A percentile compares a stretch with the other conserved stretches of the same genome.
Evolutionary conservation across 1,140 invertebrate species (phyloP).

Genomic region (Polypedilum vanderplanki): DNA sequence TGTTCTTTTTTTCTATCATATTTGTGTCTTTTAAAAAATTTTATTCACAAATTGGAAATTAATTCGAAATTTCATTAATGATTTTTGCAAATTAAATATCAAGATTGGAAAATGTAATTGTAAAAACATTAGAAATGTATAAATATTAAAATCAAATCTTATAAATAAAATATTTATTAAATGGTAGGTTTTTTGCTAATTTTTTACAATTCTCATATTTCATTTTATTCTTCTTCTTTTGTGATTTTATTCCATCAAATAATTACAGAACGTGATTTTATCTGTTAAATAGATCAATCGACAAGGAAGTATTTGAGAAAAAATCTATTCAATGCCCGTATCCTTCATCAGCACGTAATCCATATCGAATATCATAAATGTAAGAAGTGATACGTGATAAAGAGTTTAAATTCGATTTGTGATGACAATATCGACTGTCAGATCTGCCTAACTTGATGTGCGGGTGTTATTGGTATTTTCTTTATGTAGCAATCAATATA

Average conservation of each 20-base stretch:
- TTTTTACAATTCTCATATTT: too few relatives aligned
- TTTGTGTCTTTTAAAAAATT: not conserved
- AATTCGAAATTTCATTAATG: not conserved
- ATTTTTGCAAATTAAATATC: not conserved
- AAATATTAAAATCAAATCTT: too few relatives aligned
- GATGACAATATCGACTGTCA: constrained; percentile 10
- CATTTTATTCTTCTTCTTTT: too few relatives aligned
- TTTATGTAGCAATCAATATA: not conserved
- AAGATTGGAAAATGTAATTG: not conserved
- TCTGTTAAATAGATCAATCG: not conserved
- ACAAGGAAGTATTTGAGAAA: too few relatives aligned
- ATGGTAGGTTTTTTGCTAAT: too few relatives aligned
- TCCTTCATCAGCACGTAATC: not conserved
- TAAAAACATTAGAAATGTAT: not conserved
- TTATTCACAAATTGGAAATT: not conserved
- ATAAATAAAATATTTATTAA: too few relatives aligned
- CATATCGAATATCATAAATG: constrained; percentile 1
- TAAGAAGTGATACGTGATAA: constrained; percentile 13
- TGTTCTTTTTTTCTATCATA: not conserved
- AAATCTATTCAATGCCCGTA: not conserved
- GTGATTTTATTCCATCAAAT: not conserved
- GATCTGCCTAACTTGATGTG: not conserved
- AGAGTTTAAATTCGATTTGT: constrained; percentile 14
- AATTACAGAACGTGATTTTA: constrained; percentile 1
- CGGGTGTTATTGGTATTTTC: not conserved